Evolutionary conservation across 2,888 invertebrate genomes (phyloP), one percentile per base, ranked within the genome.

Genomic region (Malacosoma neustria): DNA sequence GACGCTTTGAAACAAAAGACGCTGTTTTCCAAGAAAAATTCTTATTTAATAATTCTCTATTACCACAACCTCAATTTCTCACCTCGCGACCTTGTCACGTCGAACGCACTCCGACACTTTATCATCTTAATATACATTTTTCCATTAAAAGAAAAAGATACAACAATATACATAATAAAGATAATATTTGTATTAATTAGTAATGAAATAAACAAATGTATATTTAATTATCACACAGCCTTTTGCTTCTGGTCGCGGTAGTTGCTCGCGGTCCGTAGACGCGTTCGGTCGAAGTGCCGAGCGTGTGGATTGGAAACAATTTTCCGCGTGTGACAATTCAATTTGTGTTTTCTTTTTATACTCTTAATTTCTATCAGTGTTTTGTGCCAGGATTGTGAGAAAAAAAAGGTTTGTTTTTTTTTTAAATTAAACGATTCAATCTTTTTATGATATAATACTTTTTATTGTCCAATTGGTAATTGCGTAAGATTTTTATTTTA

Each of bases 11-110:
- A 22, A 22, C 22, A 22, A 22, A 2, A 22, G 22, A 22, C 22
- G 22, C 3, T 22, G 22, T 3, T 9, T 3, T 22, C 3, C 2
- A 4, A 3, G 6, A 22, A 22, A 6, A 22, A 4, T 4, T 9
- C 22, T 22, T 22, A 22, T 22, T 7, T 22, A 22, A 22, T 22
- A 22, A 22, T 9, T 5, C 22, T 22, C 22, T 5, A 22, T 22
- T 22, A 22, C 22, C 9, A 3, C 4, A 22, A 22, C 22, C 22
- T 22, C 9, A 22, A 22, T 22, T 22, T 22, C 9, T 22, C 34
- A 33, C 11, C 7, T 29, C 2, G 29, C 33, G 47, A 46, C 54
- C 56, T 51, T 47, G 41, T 14, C 30, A 13, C 14, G 37, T 34
- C 33, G 32, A 43, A 40, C 31, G 14, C 38, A 34, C 14, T 14